These are phyloP conservation scores for Agrilus cyanescens DNA, from an alignment of 2,888 invertebrate genomes.

Conservation along the genomic window DNA sequence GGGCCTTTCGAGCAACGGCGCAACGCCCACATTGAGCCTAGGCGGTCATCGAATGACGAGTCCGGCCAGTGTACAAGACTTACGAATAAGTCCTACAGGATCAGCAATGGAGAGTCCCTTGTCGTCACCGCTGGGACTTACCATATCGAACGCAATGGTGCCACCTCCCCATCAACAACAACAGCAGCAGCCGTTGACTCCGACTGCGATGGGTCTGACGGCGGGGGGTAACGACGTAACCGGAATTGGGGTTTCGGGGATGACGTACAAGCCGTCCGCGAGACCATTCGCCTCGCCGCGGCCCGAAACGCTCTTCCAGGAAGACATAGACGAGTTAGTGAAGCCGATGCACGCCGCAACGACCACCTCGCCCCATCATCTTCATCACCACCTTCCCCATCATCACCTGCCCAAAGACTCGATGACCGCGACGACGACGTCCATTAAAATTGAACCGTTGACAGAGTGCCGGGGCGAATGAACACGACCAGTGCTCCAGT, in stretches of 20 bases:
- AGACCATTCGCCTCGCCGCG: constrained; percentile 48
- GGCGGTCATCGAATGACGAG: constrained; percentile 34
- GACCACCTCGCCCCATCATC: constrained; percentile 14
- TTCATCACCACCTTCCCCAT: too few relatives aligned
- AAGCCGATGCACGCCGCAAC: constrained; percentile 44
- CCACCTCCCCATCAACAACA: constrained; percentile 44
- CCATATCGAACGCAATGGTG: constrained; percentile 38
- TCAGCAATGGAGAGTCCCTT: constrained; percentile 44
- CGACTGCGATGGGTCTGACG: constrained; percentile 32
- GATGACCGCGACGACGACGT: constrained; percentile 35
- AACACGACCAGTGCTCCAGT: constrained; percentile 37
- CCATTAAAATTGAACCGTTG: constrained; percentile 62
- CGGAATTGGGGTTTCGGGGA: constrained; percentile 46
- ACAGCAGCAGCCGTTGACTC: constrained; percentile 32
- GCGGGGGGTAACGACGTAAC: constrained; percentile 39
- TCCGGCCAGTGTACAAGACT: constrained; percentile 36
- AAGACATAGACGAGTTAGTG: constrained; percentile 50
- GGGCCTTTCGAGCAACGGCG: constrained; percentile 29
- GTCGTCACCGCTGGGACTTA: constrained; percentile 49
- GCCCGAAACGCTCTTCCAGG: constrained; percentile 49
- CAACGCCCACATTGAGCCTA: constrained; percentile 30
- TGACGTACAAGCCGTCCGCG: constrained; percentile 53
- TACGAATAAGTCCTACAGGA: constrained; percentile 38
- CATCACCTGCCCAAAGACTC: constrained; percentile 38
- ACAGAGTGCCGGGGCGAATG: constrained; percentile 55